Conservation (phyloP, 1,140 invertebrate genomes). For the Eumaeus atala region DNA sequence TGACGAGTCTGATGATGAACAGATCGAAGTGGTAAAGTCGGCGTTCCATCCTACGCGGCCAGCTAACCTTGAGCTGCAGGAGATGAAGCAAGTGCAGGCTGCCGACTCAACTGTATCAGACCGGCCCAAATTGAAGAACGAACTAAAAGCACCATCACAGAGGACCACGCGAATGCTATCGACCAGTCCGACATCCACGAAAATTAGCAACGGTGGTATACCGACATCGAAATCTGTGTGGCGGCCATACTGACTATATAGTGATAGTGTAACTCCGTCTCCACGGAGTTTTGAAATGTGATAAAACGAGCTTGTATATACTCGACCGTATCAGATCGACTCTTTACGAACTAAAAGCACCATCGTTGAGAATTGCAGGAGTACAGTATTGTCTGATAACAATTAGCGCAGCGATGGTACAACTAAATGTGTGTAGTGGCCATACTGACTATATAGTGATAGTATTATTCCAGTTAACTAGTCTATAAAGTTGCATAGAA, state of each 20-base stretch:
- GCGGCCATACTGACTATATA: conserved; percentile 80
- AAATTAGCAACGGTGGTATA: conserved; percentile 74
- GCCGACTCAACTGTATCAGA: conserved; percentile 77
- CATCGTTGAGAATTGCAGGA: conserved; percentile 67
- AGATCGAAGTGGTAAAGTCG: conserved; percentile 84
- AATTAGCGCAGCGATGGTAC: conserved; percentile 76
- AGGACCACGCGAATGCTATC: conserved; percentile 66
- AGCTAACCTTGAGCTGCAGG: conserved; percentile 63
- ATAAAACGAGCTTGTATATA: conserved; percentile 72
- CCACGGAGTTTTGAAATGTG: conserved; percentile 59
- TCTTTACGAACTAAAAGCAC: conserved; percentile 75
- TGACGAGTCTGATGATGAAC: conserved; percentile 78
- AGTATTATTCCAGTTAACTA: conserved; percentile 34
- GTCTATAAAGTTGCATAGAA: conserved; percentile 31
- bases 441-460: conserved; percentile 76
- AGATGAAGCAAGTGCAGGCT: conserved; percentile 69
- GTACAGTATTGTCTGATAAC: conserved; percentile 72
- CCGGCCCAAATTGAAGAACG: conserved; percentile 59
- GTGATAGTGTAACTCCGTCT: conserved; percentile 37
- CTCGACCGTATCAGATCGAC: conserved; percentile 75
- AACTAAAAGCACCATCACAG: conserved; percentile 78
- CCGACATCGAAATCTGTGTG: conserved; percentile 80
- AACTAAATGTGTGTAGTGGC: conserved; percentile 83
- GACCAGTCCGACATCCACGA: conserved; percentile 76
- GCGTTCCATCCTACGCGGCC: conserved; percentile 79